phyloP scores from a whole-genome alignment of 2,888 invertebrate species.

The Euzophera pinguis region DNA sequence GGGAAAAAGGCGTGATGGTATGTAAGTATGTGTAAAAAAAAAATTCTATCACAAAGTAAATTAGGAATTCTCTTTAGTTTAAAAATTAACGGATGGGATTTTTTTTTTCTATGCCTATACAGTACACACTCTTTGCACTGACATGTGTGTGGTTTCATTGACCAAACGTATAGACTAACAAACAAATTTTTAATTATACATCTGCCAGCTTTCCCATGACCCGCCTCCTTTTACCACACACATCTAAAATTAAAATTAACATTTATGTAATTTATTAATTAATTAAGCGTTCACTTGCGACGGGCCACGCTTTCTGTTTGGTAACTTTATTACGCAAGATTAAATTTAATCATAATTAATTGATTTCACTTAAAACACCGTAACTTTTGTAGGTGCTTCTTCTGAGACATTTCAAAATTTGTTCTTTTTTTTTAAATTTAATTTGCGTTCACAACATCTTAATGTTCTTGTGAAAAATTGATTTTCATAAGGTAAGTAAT shows the following conservation, averaged over 20 bases:
- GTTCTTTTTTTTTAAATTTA: neutral
- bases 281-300: neutral
- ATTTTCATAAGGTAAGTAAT: no score
- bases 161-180: neutral
- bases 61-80: no score
- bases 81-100: no score
- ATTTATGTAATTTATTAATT: slow-evolving; percentile 7
- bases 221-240: neutral
- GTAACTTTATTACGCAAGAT: slow-evolving; percentile 13
- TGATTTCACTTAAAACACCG: neutral
- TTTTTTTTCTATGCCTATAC: no score
- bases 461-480: no score
- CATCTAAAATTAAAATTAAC: neutral
- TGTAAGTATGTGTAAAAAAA: no score
- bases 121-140: no score
- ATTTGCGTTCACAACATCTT: no score
- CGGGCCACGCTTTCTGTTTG: slow-evolving; percentile 18
- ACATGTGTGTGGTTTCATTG: neutral
- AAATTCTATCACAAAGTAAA: no score
- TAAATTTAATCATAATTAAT: slow-evolving; percentile 4
- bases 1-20: no score
- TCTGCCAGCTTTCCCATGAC: neutral
- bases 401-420: neutral
- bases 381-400: neutral
- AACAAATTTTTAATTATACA: neutral